These are phyloP conservation scores for Alca torda DNA, from an alignment of 2,797 vertebrate species.

Conservation along the genomic window DNA sequence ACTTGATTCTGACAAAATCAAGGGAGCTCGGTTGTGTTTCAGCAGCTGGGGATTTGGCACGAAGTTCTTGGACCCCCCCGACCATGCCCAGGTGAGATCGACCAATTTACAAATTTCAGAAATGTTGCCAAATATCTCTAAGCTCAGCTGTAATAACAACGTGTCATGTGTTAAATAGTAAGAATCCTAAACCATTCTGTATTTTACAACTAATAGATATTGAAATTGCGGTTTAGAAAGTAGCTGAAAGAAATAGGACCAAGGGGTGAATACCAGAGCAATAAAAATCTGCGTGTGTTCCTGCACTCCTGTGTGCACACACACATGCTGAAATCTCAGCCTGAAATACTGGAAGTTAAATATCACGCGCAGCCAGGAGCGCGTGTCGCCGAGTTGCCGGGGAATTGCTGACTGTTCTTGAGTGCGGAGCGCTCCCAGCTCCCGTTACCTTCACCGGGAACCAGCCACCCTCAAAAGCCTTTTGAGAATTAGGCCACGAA, in stretches of 20 bases:
- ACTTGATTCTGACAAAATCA: neutral
- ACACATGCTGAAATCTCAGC: neutral
- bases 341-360: neutral
- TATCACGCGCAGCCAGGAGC: neutral
- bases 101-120: neutral
- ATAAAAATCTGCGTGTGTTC: neutral
- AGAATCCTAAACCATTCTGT: constrained; percentile 3
- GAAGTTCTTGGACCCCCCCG: neutral
- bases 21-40: neutral
- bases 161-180: neutral
- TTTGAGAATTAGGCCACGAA: neutral
- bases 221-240: constrained; percentile 61
- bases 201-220: constrained; percentile 56
- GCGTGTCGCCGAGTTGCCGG: neutral
- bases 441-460: neutral
- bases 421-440: neutral
- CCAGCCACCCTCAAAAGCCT: neutral
- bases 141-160: constrained; percentile 68
- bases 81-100: neutral
- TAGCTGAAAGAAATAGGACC: constrained; percentile 1
- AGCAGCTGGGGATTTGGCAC: neutral
- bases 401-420: neutral
- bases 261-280: neutral
- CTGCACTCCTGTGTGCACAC: neutral
- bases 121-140: neutral